These are phyloP conservation scores for Platycercus adscitus DNA, from an alignment of 2,113 vertebrate species.

Conservation along the genomic window DNA sequence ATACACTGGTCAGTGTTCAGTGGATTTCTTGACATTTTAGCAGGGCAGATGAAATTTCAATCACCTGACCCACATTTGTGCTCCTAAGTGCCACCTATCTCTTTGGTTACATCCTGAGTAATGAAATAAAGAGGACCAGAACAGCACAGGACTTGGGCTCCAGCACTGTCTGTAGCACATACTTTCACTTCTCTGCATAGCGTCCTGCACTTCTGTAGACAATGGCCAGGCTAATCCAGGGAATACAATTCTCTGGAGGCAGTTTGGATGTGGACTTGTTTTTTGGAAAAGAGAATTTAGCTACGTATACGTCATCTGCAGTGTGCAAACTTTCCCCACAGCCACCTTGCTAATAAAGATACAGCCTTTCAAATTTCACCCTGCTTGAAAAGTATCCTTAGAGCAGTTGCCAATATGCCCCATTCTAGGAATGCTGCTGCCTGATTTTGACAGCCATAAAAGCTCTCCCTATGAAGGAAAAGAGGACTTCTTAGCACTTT, in stretches of 20 bases:
- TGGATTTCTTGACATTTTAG: neutral
- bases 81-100: neutral
- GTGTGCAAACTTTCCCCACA: neutral
- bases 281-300: neutral
- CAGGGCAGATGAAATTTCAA: neutral
- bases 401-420: neutral
- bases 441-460: neutral
- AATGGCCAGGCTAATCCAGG: neutral
- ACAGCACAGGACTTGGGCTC: neutral
- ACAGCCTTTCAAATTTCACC: neutral
- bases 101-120: neutral
- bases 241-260: neutral
- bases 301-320: neutral
- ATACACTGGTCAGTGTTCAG: neutral
- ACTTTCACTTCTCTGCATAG: neutral
- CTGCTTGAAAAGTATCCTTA: neutral
- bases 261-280: fast-evolving
- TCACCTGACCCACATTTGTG: neutral
- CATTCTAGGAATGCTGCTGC: neutral
- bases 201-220: neutral
- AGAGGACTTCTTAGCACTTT: neutral
- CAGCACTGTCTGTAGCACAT: fast-evolving
- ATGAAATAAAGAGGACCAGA: neutral
- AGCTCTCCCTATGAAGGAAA: neutral
- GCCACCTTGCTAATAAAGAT: neutral